A percentile compares a stretch with the other conserved stretches of the same genome.
phyloP scores from a whole-genome alignment of 2,888 invertebrate species.

The Papilio elwesi region DNA sequence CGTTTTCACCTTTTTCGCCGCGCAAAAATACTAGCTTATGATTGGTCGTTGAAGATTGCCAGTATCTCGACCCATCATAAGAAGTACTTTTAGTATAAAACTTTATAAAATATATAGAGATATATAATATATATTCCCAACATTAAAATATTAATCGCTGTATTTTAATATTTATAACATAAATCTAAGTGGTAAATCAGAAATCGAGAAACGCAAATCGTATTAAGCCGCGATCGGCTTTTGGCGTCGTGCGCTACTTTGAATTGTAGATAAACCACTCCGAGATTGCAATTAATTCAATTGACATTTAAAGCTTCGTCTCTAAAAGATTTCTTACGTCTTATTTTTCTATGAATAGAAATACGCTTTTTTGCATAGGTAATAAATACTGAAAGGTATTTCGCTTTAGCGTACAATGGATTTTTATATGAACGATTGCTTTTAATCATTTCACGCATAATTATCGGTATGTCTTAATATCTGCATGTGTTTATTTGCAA shows the following conservation, averaged over 20 bases:
- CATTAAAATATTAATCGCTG: too few relatives aligned
- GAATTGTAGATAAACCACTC: slow-evolving; percentile 36
- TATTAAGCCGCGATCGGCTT: slow-evolving; percentile 3
- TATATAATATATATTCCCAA: too few relatives aligned
- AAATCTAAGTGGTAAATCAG: background rate
- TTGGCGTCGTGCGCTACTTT: slow-evolving; percentile 15
- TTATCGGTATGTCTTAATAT: too few relatives aligned
- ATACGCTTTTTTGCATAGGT: background rate
- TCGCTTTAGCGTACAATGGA: background rate
- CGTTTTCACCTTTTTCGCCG: too few relatives aligned
- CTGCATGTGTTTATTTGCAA: too few relatives aligned
- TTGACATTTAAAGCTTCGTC: slow-evolving; percentile 26
- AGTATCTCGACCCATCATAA: too few relatives aligned
- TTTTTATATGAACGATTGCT: background rate
- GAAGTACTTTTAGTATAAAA: too few relatives aligned
- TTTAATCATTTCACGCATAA: too few relatives aligned
- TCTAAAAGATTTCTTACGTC: background rate
- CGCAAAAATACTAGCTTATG: too few relatives aligned
- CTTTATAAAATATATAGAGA: too few relatives aligned
- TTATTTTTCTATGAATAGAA: slow-evolving; percentile 13
- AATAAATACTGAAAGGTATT: background rate
- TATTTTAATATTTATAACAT: too few relatives aligned
- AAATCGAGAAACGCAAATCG: slow-evolving; percentile 16
- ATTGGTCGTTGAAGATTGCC: too few relatives aligned
- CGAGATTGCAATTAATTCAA: slow-evolving; percentile 31